phyloP scores from a whole-genome alignment of 2,113 vertebrate genomes.

The Paradoxurus hermaphroditus region DNA sequence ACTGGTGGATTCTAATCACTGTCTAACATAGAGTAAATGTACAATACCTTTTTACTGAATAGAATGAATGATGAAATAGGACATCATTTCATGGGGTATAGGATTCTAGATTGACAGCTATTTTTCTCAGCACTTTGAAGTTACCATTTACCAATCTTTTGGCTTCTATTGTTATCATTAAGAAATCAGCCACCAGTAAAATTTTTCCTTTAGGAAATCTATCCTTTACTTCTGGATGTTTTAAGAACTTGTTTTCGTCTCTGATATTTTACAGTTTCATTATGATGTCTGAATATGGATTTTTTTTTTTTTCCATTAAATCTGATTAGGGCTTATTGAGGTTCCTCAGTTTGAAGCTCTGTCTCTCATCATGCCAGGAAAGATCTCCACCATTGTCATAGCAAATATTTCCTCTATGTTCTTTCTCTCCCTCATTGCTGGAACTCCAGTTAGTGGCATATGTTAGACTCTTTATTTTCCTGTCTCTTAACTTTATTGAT shows the following conservation, averaged over 20 bases:
- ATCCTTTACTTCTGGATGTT: background rate
- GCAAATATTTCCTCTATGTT: background rate
- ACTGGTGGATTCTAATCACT: background rate
- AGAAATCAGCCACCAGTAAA: background rate
- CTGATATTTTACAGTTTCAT: background rate
- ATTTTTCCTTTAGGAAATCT: background rate
- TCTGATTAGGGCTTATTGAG: background rate
- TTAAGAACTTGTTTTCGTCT: background rate
- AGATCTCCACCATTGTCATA: background rate
- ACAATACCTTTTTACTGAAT: background rate
- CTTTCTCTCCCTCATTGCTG: background rate
- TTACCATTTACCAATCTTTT: background rate
- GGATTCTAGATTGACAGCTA: background rate
- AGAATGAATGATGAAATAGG: background rate
- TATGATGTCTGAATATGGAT: background rate
- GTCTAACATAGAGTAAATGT: background rate
- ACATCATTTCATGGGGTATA: background rate
- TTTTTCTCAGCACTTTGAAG: background rate
- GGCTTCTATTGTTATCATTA: background rate
- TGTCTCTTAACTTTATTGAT: background rate
- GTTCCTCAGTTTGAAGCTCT: background rate
- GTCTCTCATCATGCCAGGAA: background rate
- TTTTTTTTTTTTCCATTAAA: constrained; percentile 14
- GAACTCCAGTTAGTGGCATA: background rate
- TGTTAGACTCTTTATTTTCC: background rate